A percentile compares a stretch with the other conserved stretches of the same genome.
Evolutionary conservation across 2,113 vertebrate species (phyloP).

Genomic region (Elanus axillaris): DNA sequence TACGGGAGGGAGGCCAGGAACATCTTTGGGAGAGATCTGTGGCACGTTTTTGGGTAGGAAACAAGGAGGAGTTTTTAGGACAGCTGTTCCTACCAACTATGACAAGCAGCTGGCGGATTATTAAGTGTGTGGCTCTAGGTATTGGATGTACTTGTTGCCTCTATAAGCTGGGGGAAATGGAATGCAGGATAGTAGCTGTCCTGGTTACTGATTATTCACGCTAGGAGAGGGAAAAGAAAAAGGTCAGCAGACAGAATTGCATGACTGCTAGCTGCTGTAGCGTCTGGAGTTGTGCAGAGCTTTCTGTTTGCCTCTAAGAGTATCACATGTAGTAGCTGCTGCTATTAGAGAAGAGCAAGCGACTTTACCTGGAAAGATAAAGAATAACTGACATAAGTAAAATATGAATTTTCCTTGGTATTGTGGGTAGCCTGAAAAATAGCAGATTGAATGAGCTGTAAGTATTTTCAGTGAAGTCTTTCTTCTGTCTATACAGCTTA

Average conservation of each 20-base stretch:
- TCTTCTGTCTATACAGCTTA: neutral
- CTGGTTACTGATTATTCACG: neutral
- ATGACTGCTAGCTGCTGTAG: neutral
- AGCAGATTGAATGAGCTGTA: neutral
- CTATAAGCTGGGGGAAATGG: neutral
- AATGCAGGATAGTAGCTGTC: neutral
- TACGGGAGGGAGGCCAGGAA: neutral
- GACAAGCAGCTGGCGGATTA: neutral
- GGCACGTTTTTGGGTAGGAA: neutral
- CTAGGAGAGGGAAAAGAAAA: neutral
- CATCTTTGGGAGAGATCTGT: neutral
- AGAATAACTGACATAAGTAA: neutral
- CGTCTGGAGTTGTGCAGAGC: neutral
- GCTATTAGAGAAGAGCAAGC: neutral
- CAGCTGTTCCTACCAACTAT: accelerated
- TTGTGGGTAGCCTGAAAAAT: neutral
- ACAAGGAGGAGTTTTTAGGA: neutral
- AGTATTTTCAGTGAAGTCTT: neutral
- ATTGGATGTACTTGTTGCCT: neutral
- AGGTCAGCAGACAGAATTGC: neutral
- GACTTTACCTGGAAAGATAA: neutral
- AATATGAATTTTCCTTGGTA: neutral
- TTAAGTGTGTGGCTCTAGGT: neutral
- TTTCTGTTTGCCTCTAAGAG: neutral
- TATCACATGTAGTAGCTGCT: neutral